These are phyloP conservation scores for cattle (Bos taurus) DNA, from an alignment of 2,113 vertebrate species.

Conservation along the genomic window DNA sequence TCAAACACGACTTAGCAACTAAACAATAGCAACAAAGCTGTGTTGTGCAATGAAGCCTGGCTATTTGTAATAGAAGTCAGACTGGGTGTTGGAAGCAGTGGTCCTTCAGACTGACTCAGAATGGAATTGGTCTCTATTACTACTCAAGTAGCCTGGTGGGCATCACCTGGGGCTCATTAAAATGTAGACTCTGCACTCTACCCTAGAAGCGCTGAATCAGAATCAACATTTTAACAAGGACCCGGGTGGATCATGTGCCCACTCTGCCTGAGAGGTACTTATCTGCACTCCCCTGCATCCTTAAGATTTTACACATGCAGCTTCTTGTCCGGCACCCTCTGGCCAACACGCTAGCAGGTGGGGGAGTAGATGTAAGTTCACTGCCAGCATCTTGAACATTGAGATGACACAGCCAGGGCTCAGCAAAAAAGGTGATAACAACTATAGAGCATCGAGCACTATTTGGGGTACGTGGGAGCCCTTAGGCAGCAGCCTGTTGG, in stretches of 20 bases:
- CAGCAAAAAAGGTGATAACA: not conserved
- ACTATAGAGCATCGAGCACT: accelerated
- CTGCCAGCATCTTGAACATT: not conserved
- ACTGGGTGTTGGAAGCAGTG: not conserved
- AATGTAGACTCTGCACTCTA: not conserved
- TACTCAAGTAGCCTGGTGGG: not conserved
- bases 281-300: not conserved
- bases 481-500: not conserved
- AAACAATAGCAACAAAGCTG: not conserved
- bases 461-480: accelerated
- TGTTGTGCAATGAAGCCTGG: not conserved
- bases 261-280: not conserved
- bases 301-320: not conserved
- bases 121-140: not conserved
- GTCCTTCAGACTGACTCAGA: not conserved
- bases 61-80: not conserved
- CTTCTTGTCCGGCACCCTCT: not conserved
- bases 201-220: not conserved
- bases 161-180: not conserved
- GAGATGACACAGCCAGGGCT: not conserved
- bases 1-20: not conserved
- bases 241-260: too few species aligned
- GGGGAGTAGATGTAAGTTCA: too few species aligned
- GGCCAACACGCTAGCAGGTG: not conserved
- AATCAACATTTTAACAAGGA: not conserved